phyloP scores from a whole-genome alignment of 2,888 invertebrate genomes.

The Watsonalla cultraria region DNA sequence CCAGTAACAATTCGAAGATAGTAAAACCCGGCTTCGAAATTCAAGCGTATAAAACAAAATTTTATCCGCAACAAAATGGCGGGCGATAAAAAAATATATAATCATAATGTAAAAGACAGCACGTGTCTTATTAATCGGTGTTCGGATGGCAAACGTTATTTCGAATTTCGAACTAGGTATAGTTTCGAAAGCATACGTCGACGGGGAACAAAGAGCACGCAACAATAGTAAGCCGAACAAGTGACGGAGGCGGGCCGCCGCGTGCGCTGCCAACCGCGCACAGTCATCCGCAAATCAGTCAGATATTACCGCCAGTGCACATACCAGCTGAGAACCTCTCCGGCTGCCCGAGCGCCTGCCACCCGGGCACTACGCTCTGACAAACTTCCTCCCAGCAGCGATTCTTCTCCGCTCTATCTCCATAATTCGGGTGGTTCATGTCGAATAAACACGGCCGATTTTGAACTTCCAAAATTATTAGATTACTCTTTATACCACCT shows the following conservation, averaged over 20 bases:
- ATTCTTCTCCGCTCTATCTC: conserved; percentile 67
- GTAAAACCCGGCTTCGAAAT: background rate
- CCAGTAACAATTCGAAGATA: conserved; percentile 1
- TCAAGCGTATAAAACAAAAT: conserved; percentile 2
- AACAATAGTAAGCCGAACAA: conserved; percentile 53
- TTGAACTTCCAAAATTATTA: conserved; percentile 64
- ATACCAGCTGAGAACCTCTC: conserved; percentile 70
- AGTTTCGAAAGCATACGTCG: conserved; percentile 62
- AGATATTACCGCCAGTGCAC: conserved; percentile 32
- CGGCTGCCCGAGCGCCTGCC: conserved; percentile 54
- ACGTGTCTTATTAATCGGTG: conserved; percentile 33
- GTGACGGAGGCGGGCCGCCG: conserved; percentile 23
- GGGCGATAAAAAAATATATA: conserved; percentile 23
- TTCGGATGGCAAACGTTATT: conserved; percentile 34
- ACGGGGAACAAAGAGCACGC: conserved; percentile 66
- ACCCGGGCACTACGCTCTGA: conserved; percentile 65
- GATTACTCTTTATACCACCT: conserved; percentile 62
- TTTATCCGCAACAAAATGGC: conserved; percentile 39
- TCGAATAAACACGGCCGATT: conserved; percentile 65
- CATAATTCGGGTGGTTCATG: conserved; percentile 61
- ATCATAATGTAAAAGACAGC: conserved; percentile 26
- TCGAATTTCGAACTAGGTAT: conserved; percentile 48
- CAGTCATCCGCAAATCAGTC: conserved; percentile 38
- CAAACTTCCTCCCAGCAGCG: conserved; percentile 71
- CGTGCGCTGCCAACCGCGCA: conserved; percentile 19